These are phyloP conservation scores for Leptopilina clavipes DNA, from an alignment of 1,140 invertebrate species.

Conservation along the genomic window DNA sequence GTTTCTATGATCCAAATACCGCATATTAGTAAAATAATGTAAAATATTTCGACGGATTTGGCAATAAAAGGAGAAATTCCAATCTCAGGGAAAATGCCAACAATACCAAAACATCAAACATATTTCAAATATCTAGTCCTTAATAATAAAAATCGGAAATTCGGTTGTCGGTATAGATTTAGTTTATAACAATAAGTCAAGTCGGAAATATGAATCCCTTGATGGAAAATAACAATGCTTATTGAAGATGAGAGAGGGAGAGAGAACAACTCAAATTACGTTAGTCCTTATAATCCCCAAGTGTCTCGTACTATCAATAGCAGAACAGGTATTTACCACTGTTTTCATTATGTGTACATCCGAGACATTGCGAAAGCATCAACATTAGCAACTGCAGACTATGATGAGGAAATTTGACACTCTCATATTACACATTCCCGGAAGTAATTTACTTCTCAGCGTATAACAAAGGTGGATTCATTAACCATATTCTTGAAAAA, in stretches of 20 bases:
- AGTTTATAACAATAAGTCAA: too few relatives aligned
- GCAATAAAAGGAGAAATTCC: neutral
- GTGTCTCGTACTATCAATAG: constrained; percentile 25
- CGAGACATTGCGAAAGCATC: constrained; percentile 1
- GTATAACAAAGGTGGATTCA: neutral
- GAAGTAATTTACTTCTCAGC: neutral
- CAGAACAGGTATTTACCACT: constrained; percentile 17
- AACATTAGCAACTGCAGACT: constrained; percentile 8
- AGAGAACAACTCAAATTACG: constrained; percentile 15
- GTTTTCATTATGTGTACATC: neutral
- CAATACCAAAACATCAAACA: neutral
- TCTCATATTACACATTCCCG: neutral
- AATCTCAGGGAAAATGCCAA: neutral
- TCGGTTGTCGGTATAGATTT: neutral
- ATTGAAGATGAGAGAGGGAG: neutral
- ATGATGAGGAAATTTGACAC: constrained; percentile 13
- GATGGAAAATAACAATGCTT: constrained; percentile 24
- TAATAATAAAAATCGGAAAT: neutral
- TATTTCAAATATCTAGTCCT: neutral
- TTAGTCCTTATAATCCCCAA: constrained; percentile 13
- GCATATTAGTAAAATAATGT: constrained; percentile 16
- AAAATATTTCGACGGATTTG: constrained; percentile 2
- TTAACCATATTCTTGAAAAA: neutral
- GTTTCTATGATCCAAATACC: neutral
- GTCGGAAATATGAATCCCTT: neutral